These are phyloP conservation scores for Drosophila elegans DNA, from an alignment of 1,140 invertebrate genomes.

Conservation along the genomic window DNA sequence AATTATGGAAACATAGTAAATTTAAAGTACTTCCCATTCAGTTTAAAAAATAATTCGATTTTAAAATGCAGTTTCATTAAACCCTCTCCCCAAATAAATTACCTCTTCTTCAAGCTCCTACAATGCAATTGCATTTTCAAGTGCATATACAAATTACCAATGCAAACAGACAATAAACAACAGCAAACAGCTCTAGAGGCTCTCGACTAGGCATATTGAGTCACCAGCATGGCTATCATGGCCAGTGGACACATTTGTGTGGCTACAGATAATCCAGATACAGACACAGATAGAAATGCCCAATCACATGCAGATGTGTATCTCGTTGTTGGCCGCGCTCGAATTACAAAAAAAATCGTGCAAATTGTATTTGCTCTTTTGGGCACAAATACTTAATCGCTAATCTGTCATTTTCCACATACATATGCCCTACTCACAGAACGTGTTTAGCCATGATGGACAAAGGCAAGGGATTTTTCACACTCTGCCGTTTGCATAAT, in stretches of 20 bases:
- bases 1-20: background rate
- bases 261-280: constrained; percentile 40
- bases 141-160: constrained; percentile 80
- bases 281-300: constrained; percentile 37
- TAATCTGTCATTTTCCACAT: constrained; percentile 51
- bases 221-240: constrained; percentile 68
- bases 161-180: constrained; percentile 58
- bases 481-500: constrained; percentile 77
- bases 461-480: constrained; percentile 69
- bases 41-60: background rate
- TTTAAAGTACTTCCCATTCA: too few relatives aligned
- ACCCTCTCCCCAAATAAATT: background rate
- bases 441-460: constrained; percentile 65
- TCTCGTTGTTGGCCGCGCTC: constrained; percentile 39
- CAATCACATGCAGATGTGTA: constrained; percentile 48
- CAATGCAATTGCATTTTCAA: constrained; percentile 62
- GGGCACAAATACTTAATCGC: constrained; percentile 61
- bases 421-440: constrained; percentile 49
- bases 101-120: background rate
- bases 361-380: constrained; percentile 77
- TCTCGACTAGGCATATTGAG: constrained; percentile 73
- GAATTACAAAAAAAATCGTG: constrained; percentile 73
- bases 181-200: constrained; percentile 38
- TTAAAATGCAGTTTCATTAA: too few relatives aligned
- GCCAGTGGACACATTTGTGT: constrained; percentile 63